Conservation (phyloP, 2,888 invertebrate genomes). For the Drosophila recens region DNA sequence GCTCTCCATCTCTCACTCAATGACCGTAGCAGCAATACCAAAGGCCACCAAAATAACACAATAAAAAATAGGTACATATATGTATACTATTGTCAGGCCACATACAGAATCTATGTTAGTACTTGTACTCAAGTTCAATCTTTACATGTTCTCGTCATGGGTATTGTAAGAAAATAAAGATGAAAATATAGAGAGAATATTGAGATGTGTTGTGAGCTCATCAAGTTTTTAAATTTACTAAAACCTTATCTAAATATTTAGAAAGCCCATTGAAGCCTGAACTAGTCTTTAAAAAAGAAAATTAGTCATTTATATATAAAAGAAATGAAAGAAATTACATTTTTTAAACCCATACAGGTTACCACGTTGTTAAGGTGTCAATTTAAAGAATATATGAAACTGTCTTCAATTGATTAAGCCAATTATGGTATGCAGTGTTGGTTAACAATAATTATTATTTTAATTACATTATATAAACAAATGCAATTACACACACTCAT, state of each 20-base stretch:
- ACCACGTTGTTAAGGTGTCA: neutral
- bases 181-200: too few relatives aligned
- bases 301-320: too few relatives aligned
- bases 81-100: neutral
- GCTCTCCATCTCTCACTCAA: neutral
- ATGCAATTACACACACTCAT: conserved; percentile 40
- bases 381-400: neutral
- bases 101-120: neutral
- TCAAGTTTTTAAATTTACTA: too few relatives aligned
- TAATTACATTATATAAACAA: conserved; percentile 47
- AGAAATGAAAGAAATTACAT: too few relatives aligned
- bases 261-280: too few relatives aligned
- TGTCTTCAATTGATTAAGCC: conserved; percentile 7
- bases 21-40: neutral
- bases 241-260: too few relatives aligned
- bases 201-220: too few relatives aligned
- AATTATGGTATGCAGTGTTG: neutral
- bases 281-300: too few relatives aligned
- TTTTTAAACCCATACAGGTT: neutral
- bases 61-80: neutral
- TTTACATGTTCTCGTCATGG: neutral
- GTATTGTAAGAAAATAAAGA: too few relatives aligned
- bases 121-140: neutral
- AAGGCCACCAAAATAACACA: conserved; percentile 3
- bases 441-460: conserved; percentile 33